Evolutionary conservation across 2,113 vertebrate species (phyloP), one percentile per base, ranked within the genome.

Genomic region (Triplophysa dalaica): DNA sequence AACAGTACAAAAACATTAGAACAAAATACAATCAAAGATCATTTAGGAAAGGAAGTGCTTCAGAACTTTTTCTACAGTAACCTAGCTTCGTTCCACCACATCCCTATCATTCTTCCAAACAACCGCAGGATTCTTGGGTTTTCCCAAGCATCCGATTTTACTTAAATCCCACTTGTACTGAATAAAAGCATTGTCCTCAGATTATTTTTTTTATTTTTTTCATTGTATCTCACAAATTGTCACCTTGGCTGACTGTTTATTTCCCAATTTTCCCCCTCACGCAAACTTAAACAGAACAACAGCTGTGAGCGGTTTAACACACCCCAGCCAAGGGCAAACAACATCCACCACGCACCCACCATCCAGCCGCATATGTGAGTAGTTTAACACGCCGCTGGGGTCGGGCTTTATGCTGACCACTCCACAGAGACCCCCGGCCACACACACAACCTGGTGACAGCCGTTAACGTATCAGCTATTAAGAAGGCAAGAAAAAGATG

Each of bases 311-410:
- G 73, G 68, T 87, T 87, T 85, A 86, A 88, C 87, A 85, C 87
- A 87, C 80, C 85, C 75, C 22, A 48, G 79, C 86, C 80, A 84
- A 87, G 87, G 86, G 89, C 87, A 88, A 84, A 80, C 83, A 88
- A 83, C 85, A 83, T 83, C 89, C 80, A 83, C 65, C 74, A 76
- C 77, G 83, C 81, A 75, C 78, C 75, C 54, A 74, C 33, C 74
- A 70, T 84, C 73, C 81, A 83, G 85, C 77, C 83, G 77, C 78
- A 79, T 81, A 84, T 75, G 54, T 62, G 63, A 86, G 85, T n/a
- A 52, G 58, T 85, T 84, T 72, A 79, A 84, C 80, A 83, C 84
- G 87, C 17, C 38, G 56, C 65, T 48, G 60, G 70, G 69, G 77
- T 83, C 77, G 78, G 66, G 3, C 76, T 75, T 8, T 82, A 48